A percentile compares a stretch with the other conserved stretches of the same genome.
phyloP scores from a whole-genome alignment of 2,113 vertebrate species.

The Elachura formosa region DNA sequence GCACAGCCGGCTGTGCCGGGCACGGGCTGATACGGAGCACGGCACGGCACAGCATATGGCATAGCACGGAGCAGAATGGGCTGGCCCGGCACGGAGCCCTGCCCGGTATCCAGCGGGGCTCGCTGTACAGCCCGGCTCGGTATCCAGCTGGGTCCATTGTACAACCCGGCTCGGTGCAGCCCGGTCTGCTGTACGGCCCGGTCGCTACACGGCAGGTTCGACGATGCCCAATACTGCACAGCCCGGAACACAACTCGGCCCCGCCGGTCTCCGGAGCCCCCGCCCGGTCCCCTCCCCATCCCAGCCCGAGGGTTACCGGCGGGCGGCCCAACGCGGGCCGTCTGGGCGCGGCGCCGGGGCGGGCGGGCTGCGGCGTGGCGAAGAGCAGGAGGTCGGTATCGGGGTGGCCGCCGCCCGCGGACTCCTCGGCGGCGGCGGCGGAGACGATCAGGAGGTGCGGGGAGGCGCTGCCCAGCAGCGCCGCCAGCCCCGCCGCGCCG shows the following conservation, averaged over 20 bases:
- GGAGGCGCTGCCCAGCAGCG: too few relatives aligned
- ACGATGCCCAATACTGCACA: not conserved
- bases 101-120: not conserved
- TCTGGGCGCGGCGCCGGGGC: not conserved
- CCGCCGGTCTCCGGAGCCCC: not conserved
- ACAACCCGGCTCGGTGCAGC: not conserved
- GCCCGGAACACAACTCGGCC: not conserved
- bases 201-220: too few relatives aligned
- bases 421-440: too few relatives aligned
- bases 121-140: not conserved
- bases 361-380: not conserved
- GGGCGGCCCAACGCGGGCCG: not conserved
- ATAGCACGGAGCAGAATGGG: not conserved
- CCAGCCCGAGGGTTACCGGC: not conserved
- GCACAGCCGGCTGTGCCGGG: not conserved
- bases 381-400: not conserved
- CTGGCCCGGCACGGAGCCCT: too few relatives aligned
- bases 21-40: not conserved
- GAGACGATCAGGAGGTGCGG: too few relatives aligned
- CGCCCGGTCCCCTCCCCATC: not conserved
- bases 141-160: not conserved
- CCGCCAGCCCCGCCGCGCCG: too few relatives aligned
- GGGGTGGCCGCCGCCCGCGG: not conserved
- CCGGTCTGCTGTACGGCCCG: not conserved
- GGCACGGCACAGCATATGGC: not conserved